These are phyloP conservation scores for Schizopygopsis malacanthus DNA, from an alignment of 2,797 vertebrate genomes.

Conservation along the genomic window DNA sequence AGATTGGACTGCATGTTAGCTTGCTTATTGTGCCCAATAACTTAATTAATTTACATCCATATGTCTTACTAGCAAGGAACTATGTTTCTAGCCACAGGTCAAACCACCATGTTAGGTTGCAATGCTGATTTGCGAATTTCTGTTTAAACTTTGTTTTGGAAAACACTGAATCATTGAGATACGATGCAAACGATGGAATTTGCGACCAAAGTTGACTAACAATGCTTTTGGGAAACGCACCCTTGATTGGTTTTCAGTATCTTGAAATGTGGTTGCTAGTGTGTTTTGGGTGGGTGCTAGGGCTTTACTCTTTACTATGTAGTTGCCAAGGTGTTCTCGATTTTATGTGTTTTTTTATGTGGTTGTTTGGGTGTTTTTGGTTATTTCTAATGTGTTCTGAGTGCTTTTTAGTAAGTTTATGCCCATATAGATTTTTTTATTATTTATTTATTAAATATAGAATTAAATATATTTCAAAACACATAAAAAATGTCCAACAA, in stretches of 20 bases:
- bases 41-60: not conserved
- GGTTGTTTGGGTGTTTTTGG: not conserved
- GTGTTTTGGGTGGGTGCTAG: not conserved
- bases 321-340: not conserved
- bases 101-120: not conserved
- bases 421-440: too few relatives aligned
- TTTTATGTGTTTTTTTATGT: not conserved
- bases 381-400: not conserved
- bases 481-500: too few relatives aligned
- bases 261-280: not conserved
- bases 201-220: too few relatives aligned
- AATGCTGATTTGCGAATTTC: not conserved
- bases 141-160: too few relatives aligned
- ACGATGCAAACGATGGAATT: not conserved
- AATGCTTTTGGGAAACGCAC: not conserved
- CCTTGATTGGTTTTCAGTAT: not conserved
- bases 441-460: not conserved
- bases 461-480: not conserved
- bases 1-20: not conserved
- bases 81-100: too few relatives aligned
- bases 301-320: not conserved
- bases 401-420: not conserved
- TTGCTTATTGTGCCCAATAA: not conserved
- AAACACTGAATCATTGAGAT: not conserved
- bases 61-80: not conserved